Conservation (phyloP, 2,888 invertebrate genomes). For the Polyploca ridens region DNA sequence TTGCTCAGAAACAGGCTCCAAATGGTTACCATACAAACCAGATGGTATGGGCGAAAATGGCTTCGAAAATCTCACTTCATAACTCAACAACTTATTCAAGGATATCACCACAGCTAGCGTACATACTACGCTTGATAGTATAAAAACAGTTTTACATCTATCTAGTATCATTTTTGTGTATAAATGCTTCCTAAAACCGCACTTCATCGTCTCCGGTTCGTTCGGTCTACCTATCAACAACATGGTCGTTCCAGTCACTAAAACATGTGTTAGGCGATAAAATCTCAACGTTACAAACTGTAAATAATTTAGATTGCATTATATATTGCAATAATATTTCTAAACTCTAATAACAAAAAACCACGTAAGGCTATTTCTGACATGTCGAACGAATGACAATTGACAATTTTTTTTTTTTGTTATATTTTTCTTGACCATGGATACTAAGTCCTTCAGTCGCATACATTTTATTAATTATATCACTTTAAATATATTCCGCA, state of each 20-base stretch:
- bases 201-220: constrained; percentile 67
- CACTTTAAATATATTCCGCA: no score
- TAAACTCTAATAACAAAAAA: constrained; percentile 69
- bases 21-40: constrained; percentile 70
- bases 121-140: constrained; percentile 75
- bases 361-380: constrained; percentile 72
- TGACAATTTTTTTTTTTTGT: no score
- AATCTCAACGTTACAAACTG: constrained; percentile 51
- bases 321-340: constrained; percentile 62
- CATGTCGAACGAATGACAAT: constrained; percentile 16
- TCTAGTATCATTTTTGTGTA: constrained; percentile 72
- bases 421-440: no score
- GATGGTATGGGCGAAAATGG: constrained; percentile 76
- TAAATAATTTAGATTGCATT: constrained; percentile 68
- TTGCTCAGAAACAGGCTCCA: constrained; percentile 64
- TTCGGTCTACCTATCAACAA: constrained; percentile 71
- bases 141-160: constrained; percentile 72
- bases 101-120: constrained; percentile 73
- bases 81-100: constrained; percentile 67
- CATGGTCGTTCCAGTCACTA: constrained; percentile 56
- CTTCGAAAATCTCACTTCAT: constrained; percentile 66
- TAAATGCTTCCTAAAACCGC: constrained; percentile 52
- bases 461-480: no score
- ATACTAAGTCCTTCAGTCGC: no score
- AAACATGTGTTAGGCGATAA: constrained; percentile 52